Percentiles rank a stretch among this genome's conserved stretches.
Evolutionary conservation across 2,113 vertebrate genomes (phyloP).

Genomic region (Bubo scandiacus): DNA sequence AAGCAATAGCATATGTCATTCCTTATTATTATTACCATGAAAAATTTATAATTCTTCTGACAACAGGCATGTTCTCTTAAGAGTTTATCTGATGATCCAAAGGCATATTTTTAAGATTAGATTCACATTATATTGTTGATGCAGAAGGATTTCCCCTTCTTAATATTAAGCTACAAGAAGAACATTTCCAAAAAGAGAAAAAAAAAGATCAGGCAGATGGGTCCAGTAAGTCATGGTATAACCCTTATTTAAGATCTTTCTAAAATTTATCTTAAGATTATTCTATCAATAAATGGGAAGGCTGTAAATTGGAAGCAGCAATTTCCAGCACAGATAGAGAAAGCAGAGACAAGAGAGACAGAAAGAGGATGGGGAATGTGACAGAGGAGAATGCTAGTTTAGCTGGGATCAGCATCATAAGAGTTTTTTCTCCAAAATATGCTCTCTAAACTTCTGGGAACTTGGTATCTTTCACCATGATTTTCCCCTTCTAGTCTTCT

Average conservation of each 20-base stretch:
- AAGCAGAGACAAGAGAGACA: not conserved
- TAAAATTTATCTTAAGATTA: not conserved
- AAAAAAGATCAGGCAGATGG: fast-evolving
- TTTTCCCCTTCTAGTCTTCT: not conserved
- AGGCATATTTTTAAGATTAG: not conserved
- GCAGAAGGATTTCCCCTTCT: not conserved
- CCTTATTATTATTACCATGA: not conserved
- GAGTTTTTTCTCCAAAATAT: not conserved
- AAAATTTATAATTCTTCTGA: not conserved
- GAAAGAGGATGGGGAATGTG: not conserved
- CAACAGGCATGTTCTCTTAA: not conserved
- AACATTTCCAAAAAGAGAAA: not conserved
- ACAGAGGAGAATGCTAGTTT: not conserved
- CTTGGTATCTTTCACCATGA: not conserved
- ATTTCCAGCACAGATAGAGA: not conserved
- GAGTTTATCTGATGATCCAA: not conserved
- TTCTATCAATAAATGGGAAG: not conserved
- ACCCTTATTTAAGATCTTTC: not conserved
- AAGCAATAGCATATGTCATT: not conserved
- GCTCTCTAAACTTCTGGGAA: not conserved
- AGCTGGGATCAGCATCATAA: not conserved
- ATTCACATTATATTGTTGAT: not conserved
- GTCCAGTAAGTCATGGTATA: not conserved
- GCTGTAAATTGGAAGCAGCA: not conserved
- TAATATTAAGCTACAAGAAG: not conserved